Evolutionary conservation across 2,113 vertebrate species (phyloP), one percentile per base, ranked within the genome.

Genomic region (Copsychus sechellarum): DNA sequence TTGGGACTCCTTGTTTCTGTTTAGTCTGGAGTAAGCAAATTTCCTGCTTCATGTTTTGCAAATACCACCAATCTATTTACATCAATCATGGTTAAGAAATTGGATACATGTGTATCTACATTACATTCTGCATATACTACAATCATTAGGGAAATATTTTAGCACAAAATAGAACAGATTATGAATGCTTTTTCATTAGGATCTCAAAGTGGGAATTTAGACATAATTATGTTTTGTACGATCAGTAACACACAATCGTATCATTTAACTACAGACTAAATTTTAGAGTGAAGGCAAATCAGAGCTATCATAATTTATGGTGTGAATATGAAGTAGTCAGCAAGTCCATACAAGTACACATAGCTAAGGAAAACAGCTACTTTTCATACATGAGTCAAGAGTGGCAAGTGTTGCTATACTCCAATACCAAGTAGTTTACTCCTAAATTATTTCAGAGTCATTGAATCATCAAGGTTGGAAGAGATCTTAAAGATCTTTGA

Each of bases 21-120:
- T 94, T 90, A 81, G 70, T 90, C 84, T 81, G 65, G 43, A 85
- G 40, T 67, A 90, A 96, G 83, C 61, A 92, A 51, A 95, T 87
- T 85, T 95, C 73, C 62, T 89, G 70, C 73, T 60, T 72, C 4
- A 2, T 4, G 1, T 93, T 92, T 93, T 89, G 66, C 79, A 93
- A 96, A 71, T 79, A 76, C 15, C 72, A 38, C 29, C 38, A 19
- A 40, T 48, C 19, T 56, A 78, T 61, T 91, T 81, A 61, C 43
- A 87, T 80, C 66, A 85, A 77, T 92, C 79, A n/a, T 20, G 28
- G 58, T 38, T 72, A 91, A 81, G 40, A 48, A 91, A 54, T 50
- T 77, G 38, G 40, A 50, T 94, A 70, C 73, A 69, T 72, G 21
- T 89, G 81, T 29, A 69, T 81, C 66, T 91, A 34, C 45, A 31